Evolutionary conservation across 2,888 invertebrate genomes (phyloP).

Genomic region (Meloe dianella): DNA sequence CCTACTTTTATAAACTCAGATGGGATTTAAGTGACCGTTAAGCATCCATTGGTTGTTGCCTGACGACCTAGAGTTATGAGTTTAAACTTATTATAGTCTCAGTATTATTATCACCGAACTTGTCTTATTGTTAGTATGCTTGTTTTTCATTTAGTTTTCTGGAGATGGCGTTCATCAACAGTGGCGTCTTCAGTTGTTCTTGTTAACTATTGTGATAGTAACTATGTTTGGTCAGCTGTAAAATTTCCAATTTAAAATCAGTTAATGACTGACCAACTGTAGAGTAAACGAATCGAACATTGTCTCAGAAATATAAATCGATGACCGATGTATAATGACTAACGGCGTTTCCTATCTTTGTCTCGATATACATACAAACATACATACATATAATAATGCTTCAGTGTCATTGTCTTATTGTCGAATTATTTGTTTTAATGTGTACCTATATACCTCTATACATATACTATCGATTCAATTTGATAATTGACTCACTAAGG

Average conservation of each 20-base stretch:
- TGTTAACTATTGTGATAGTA: conserved; percentile 16
- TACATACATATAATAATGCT: too few relatives aligned
- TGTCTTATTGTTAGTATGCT: conserved; percentile 18
- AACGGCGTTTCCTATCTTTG: conserved; percentile 32
- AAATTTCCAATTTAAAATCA: conserved; percentile 20
- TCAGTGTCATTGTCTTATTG: conserved; percentile 31
- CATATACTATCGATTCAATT: conserved; percentile 19
- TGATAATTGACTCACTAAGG: conserved; percentile 18
- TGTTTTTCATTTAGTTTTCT: conserved; percentile 3
- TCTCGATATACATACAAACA: conserved; percentile 27
- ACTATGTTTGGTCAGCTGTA: conserved; percentile 22
- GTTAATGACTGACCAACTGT: conserved; percentile 22
- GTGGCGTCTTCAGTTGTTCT: neutral
- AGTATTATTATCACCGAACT: conserved; percentile 36
- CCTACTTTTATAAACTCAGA: conserved; percentile 48
- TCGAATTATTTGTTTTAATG: conserved; percentile 28
- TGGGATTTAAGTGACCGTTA: conserved; percentile 43
- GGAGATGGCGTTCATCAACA: conserved; percentile 3
- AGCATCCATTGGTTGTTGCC: conserved; percentile 46
- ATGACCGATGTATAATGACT: conserved; percentile 32
- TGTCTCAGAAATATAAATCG: conserved; percentile 34
- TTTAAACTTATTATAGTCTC: conserved; percentile 42
- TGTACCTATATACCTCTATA: too few relatives aligned
- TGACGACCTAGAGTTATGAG: conserved; percentile 46
- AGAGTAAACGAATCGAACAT: conserved; percentile 32